Evolutionary conservation across 1,140 invertebrate species (phyloP), one percentile per base, ranked within the genome.

Genomic region (Halesus radiatus): DNA sequence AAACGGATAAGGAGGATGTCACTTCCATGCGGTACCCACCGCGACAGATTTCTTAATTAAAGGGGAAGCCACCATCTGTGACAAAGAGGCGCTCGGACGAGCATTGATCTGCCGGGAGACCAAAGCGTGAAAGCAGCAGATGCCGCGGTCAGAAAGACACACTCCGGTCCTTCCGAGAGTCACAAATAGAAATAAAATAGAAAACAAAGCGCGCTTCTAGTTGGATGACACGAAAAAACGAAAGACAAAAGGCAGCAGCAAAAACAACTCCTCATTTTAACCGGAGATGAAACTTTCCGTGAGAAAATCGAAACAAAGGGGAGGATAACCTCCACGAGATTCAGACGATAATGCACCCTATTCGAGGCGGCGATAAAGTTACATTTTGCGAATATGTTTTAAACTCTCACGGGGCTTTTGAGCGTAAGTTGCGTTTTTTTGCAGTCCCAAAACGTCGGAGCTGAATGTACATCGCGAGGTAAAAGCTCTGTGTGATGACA

Each of bases 131-230:
- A 62, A 23, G 60, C 13, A 45, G 20, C 64, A 45, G 64, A 68
- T 32, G 32, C 64, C 15, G 32, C 16, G 37, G 37, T 22, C 60
- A 64, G 15, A 64, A 29, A 64, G 37, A 68, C 64, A 37, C 4
- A 32, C 32, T 45, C 26, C 32, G 32, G 64, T 32, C 16, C 32
- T 50, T 37, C 16, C 16, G 16, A 68, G 32, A 16, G 64, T 50
- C 29, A 68, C 3, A 68, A 68, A 13, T 37, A 18, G 20, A 16
- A 45, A 37, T n/a, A 20, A 32, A 68, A 68, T 68, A 68, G 64
- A 45, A 32, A 32, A 68, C 32, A 50, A 68, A 68, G 64, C 64
- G 64, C 64, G 64, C 5, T 50, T 68, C n/a, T 68, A 22, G 60
- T 22, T 22, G 64, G 29, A 68, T 45, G 64, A 68, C 64, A 68